Base-by-base conservation (phyloP, 2,888 invertebrate genomes). In the Pandemis corylana region DNA sequence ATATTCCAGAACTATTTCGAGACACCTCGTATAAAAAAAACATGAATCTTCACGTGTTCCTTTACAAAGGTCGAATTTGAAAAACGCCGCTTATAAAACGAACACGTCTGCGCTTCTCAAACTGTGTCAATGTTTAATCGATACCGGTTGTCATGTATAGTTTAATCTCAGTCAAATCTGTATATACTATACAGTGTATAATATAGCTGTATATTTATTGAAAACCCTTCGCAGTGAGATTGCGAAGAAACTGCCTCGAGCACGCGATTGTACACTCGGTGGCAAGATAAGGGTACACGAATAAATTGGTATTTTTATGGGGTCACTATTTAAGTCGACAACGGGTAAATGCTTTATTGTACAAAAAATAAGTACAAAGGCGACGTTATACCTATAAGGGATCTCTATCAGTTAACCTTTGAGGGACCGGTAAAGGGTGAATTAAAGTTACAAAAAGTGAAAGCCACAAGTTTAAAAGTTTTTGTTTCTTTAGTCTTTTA, bases 161-260 rank as follows among this genome's bases (percentile, higher is more conserved):
- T 90, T 91, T 83, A 88, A 90, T 90, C 89, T 89, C 80, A 49
- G 68, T 69, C 78, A 83, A 84, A 80, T 81, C 80, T 81, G 81
- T 59, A 59, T 59, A 59, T 28, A 28, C 28, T 59, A 59, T 59
- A 59, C n/a, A 7, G 28, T 28, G 28, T 59, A 83, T 80, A 78
- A 79, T 59, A 83, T 80, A 78, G 79, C 75, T 80, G 85, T 92
- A 87, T 92, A 92, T 92, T 92, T 93, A 93, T 93, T 92, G 93
- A 92, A 91, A 92, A 87, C 92, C 92, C 92, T 91, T 91, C 85
- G 90, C 87, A 81, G 76, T 90, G 88, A 89, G 90, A 92, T 93
- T 90, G 89, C 88, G 89, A 93, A 93, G 93, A 90, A 94, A 94
- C 92, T 91, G 93, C 93, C 91, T 91, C 72, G 82, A 84, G 86